Evolutionary conservation across 1,140 invertebrate species (phyloP).

Genomic region (Oscheius sp.): DNA sequence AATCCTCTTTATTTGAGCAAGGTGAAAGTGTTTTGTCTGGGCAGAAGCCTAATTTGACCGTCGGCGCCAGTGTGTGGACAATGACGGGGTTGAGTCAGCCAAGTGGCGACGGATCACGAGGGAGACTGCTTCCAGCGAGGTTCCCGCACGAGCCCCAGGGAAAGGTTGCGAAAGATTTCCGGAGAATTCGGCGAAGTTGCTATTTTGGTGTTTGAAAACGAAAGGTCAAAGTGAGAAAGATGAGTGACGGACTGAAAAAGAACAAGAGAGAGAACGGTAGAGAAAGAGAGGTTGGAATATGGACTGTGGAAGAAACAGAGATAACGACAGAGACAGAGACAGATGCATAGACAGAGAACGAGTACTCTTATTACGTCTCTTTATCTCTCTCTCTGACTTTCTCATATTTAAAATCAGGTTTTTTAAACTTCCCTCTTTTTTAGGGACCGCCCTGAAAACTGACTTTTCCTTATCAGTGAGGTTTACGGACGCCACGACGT

Average conservation of each 20-base stretch:
- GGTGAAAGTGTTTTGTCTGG: neutral
- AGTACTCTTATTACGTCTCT: no score
- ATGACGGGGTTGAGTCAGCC: no score
- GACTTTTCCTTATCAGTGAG: no score
- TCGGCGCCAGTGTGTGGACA: no score
- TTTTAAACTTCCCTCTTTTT: neutral
- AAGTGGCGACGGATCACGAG: neutral
- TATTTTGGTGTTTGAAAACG: neutral
- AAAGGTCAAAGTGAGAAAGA: neutral
- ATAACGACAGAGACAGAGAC: no score
- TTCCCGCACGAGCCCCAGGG: neutral
- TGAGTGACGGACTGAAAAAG: neutral
- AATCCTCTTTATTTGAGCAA: neutral
- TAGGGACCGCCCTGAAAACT: no score
- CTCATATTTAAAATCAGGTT: neutral
- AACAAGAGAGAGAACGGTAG: neutral
- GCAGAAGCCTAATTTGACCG: no score
- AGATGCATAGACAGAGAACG: no score
- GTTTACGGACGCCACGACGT: no score
- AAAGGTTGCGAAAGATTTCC: neutral
- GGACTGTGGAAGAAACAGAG: no score
- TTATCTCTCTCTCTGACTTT: neutral
- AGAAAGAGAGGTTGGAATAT: neutral
- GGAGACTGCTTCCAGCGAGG: neutral
- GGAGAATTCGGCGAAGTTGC: neutral